Evolutionary conservation across 2,888 invertebrate genomes (phyloP).

Genomic region (Apodemia hepburni): DNA sequence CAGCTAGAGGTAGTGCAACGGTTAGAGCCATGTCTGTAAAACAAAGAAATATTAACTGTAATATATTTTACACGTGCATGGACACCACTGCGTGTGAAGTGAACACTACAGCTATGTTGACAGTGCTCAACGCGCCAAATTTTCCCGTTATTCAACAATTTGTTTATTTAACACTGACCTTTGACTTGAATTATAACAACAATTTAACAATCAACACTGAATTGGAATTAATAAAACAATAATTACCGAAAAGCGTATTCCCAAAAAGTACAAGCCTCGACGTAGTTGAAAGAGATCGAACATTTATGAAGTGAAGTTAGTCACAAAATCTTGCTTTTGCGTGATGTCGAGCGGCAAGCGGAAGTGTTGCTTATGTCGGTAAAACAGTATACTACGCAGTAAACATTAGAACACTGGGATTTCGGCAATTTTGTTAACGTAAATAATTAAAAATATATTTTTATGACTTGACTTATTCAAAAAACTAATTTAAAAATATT

Average conservation of each 20-base stretch:
- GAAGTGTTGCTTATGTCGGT: conserved; percentile 53
- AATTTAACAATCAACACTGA: conserved; percentile 40
- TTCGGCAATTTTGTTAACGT: not conserved
- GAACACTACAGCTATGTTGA: conserved; percentile 65
- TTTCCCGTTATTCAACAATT: conserved; percentile 46
- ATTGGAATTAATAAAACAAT: conserved; percentile 53
- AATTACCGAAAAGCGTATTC: conserved; percentile 75
- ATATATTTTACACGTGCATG: conserved; percentile 72
- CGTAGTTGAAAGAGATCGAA: conserved; percentile 75
- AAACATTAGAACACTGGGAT: conserved; percentile 32
- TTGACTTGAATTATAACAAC: conserved; percentile 38
- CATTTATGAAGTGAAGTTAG: conserved; percentile 74
- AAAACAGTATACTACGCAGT: conserved; percentile 67
- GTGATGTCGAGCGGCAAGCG: conserved; percentile 74
- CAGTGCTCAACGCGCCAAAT: conserved; percentile 74
- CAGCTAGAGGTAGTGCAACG: conserved; percentile 80
- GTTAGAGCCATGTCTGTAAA: conserved; percentile 81
- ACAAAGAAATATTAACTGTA: conserved; percentile 50
- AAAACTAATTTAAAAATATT: not conserved
- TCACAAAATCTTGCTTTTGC: conserved; percentile 51
- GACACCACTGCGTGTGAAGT: conserved; percentile 51
- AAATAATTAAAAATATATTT: not conserved
- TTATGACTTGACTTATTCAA: not conserved
- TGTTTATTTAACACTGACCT: conserved; percentile 42
- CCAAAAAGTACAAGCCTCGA: conserved; percentile 71